Conservation (phyloP, 2,888 invertebrate species). For the Mamestra brassicae region DNA sequence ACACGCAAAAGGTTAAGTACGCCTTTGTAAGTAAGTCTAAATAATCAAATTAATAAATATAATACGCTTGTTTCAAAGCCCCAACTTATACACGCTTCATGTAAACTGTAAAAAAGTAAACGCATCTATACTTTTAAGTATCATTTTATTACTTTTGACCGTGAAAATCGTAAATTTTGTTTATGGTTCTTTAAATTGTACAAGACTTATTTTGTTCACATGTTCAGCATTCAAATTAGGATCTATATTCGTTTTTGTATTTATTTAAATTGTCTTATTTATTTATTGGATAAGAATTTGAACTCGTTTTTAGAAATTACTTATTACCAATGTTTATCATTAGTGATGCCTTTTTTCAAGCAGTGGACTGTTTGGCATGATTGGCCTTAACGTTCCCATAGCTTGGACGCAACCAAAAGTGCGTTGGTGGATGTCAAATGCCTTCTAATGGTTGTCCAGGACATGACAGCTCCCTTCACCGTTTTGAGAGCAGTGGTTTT, state of each 20-base stretch:
- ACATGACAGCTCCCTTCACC: neutral
- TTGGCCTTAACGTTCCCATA: too few relatives aligned
- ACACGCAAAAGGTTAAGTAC: too few relatives aligned
- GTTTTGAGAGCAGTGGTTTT: too few relatives aligned
- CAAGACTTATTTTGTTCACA: conserved; percentile 41
- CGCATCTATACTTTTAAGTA: conserved; percentile 41
- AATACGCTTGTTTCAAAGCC: conserved; percentile 45
- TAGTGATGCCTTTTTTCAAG: neutral
- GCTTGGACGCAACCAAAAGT: neutral
- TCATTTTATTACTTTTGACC: conserved; percentile 63
- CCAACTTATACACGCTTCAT: conserved; percentile 30
- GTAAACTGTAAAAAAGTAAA: conserved; percentile 59
- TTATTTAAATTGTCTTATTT: neutral
- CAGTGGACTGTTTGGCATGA: neutral
- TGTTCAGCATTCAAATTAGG: conserved; percentile 26
- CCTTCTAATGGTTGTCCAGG: neutral
- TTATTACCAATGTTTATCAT: too few relatives aligned
- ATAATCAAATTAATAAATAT: neutral
- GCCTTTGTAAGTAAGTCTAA: neutral
- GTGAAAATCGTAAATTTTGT: conserved; percentile 57
- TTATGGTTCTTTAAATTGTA: conserved; percentile 55
- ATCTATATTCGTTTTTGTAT: neutral
- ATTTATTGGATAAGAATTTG: neutral
- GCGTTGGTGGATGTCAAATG: neutral
- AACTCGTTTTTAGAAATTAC: neutral